Evolutionary conservation across 2,113 vertebrate genomes (phyloP).

Genomic region (Lontra canadensis): DNA sequence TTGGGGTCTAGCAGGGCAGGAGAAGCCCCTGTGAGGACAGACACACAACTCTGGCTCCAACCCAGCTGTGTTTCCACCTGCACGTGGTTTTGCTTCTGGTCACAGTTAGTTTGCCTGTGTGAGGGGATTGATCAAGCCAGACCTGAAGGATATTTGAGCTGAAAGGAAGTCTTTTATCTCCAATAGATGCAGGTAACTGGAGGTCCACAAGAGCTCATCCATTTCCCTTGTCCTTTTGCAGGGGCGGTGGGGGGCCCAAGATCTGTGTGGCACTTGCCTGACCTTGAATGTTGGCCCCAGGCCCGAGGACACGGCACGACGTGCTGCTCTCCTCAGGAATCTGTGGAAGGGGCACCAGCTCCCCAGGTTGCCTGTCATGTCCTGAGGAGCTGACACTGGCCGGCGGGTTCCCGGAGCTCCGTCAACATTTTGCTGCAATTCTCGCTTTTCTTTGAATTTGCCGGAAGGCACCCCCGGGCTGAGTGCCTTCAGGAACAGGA

Average conservation of each 20-base stretch:
- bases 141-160: accelerated
- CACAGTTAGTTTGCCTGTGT: accelerated
- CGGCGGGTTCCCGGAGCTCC: accelerated
- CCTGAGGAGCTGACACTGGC: accelerated
- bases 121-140: neutral
- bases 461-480: accelerated
- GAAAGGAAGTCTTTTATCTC: neutral
- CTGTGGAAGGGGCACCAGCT: accelerated
- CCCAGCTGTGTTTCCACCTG: accelerated
- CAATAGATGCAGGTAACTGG: accelerated
- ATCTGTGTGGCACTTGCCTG: too few species aligned
- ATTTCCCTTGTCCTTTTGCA: accelerated
- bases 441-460: neutral
- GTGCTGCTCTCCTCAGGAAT: accelerated
- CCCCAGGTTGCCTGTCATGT: accelerated
- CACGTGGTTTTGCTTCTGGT: accelerated
- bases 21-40: accelerated
- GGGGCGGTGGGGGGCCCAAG: accelerated
- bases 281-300: accelerated
- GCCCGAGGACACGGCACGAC: accelerated
- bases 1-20: neutral
- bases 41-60: accelerated
- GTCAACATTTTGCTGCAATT: accelerated
- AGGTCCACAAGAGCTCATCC: accelerated
- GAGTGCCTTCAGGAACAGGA: accelerated